These are phyloP conservation scores for Drosophila pandora DNA, from an alignment of 1,140 invertebrate species.

Conservation along the genomic window DNA sequence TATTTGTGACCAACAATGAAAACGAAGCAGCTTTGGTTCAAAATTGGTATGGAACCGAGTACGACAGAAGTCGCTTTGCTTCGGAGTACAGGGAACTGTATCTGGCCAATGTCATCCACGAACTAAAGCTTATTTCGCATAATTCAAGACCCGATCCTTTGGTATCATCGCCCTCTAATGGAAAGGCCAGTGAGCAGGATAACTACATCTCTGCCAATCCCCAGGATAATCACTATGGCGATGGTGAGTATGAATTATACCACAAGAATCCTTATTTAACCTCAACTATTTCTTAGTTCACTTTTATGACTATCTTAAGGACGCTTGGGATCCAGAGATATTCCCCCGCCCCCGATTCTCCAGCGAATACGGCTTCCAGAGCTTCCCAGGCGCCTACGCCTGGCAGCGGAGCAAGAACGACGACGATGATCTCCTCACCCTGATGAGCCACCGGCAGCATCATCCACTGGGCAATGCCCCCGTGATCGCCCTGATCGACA, in stretches of 20 bases:
- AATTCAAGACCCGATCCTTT: conserved; percentile 60
- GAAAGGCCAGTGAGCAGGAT: conserved; percentile 90
- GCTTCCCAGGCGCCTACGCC: conserved; percentile 88
- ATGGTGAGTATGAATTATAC: conserved; percentile 86
- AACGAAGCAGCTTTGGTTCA: conserved; percentile 95
- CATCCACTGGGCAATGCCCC: conserved; percentile 88
- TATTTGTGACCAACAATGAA: conserved; percentile 99
- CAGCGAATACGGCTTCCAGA: conserved; percentile 98
- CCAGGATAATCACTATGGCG: conserved; percentile 92
- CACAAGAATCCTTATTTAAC: not conserved
- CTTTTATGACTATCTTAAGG: conserved; percentile 94
- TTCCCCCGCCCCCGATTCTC: conserved; percentile 94
- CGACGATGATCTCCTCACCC: conserved; percentile 86
- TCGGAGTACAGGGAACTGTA: conserved; percentile 95
- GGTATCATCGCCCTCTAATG: conserved; percentile 96
- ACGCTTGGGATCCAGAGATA: conserved; percentile 91
- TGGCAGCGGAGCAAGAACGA: conserved; percentile 85
- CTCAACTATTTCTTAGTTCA: conserved; percentile 88
- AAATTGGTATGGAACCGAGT: conserved; percentile 92
- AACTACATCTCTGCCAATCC: conserved; percentile 91
- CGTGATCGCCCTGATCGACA: conserved; percentile 86
- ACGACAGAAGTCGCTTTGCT: conserved; percentile 87
- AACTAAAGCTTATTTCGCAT: conserved; percentile 87
- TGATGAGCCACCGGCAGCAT: conserved; percentile 93
- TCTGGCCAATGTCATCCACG: conserved; percentile 89